Evolutionary conservation across 2,113 vertebrate species (phyloP).

Genomic region (Spheniscus mendiculus): DNA sequence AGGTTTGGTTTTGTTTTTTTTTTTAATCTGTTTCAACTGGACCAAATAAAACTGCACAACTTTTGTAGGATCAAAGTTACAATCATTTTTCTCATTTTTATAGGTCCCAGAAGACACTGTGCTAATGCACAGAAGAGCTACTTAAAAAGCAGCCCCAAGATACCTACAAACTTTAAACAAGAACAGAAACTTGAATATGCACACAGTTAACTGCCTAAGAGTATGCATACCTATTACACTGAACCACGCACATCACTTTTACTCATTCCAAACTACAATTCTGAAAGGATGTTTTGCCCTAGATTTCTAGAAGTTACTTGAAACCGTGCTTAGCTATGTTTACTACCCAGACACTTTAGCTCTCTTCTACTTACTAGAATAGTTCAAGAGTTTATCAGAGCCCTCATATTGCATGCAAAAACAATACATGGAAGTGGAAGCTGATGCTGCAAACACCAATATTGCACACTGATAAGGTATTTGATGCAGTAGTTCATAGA

Average conservation of each 20-base stretch:
- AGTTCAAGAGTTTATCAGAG: not conserved
- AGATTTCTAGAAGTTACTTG: not conserved
- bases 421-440: not conserved
- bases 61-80: not conserved
- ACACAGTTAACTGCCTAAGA: not conserved
- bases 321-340: not conserved
- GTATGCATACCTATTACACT: not conserved
- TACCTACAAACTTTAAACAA: not conserved
- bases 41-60: not conserved
- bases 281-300: not conserved
- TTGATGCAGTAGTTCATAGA: not conserved
- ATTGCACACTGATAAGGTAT: not conserved
- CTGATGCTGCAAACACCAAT: not conserved
- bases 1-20: not conserved
- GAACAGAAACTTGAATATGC: not conserved
- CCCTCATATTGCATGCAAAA: not conserved
- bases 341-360: not conserved
- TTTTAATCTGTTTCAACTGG: not conserved
- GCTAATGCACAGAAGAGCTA: not conserved
- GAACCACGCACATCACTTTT: accelerated
- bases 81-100: not conserved
- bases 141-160: not conserved
- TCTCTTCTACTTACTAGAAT: not conserved
- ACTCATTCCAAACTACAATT: not conserved
- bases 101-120: not conserved